A percentile compares a stretch with the other conserved stretches of the same genome.
phyloP scores from a whole-genome alignment of 2,888 invertebrate species.

The Venusia cambrica region DNA sequence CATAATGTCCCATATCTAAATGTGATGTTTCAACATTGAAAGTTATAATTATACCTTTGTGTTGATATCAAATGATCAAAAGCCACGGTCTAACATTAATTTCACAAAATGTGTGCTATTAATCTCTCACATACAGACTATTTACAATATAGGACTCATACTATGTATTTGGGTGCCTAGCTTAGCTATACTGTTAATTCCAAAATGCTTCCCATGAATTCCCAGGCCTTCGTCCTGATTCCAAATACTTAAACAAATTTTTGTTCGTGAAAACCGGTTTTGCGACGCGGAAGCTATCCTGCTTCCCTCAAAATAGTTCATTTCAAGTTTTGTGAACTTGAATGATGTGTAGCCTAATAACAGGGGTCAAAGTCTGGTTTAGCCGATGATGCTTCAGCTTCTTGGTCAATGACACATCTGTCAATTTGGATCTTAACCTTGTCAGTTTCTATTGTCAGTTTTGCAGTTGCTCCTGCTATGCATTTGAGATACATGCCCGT shows the following conservation, averaged over 20 bases:
- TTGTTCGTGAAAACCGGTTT: conserved; percentile 50
- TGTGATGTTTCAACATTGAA: too few species aligned
- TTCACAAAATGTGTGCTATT: too few species aligned
- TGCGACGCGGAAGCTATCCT: conserved; percentile 67
- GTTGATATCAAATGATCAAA: too few species aligned
- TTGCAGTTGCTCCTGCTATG: conserved; percentile 10
- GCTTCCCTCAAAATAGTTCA: conserved; percentile 47
- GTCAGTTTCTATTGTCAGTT: conserved; percentile 12
- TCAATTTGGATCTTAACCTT: conserved; percentile 5
- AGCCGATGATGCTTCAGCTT: neutral
- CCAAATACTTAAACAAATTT: conserved; percentile 19
- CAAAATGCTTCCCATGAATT: conserved; percentile 20
- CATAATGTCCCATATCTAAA: too few species aligned
- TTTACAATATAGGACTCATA: too few species aligned
- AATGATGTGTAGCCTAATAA: neutral
- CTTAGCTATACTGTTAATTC: too few species aligned
- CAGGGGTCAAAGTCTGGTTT: conserved; percentile 6
- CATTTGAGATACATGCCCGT: too few species aligned
- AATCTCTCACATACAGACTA: too few species aligned
- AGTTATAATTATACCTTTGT: too few species aligned
- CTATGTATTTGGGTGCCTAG: too few species aligned
- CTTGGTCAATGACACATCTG: conserved; percentile 5
- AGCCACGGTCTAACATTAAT: too few species aligned
- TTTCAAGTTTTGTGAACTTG: conserved; percentile 15
- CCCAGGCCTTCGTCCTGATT: conserved; percentile 18